Evolutionary conservation across 1,140 invertebrate species (phyloP).

Genomic region (Bombus terrestris): DNA sequence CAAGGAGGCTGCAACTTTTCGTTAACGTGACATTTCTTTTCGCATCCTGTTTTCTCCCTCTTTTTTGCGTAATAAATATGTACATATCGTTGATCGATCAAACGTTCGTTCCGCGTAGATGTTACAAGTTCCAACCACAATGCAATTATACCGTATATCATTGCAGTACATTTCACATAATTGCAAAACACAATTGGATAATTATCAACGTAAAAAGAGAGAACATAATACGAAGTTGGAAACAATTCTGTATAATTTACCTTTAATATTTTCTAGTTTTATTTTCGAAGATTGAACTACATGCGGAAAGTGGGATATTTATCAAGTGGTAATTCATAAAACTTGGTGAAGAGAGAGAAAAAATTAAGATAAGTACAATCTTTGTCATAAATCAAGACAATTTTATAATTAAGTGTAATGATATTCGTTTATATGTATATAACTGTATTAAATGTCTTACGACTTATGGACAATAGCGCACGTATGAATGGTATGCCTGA

Average conservation of each 20-base stretch:
- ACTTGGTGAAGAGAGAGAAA: too few species aligned
- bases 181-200: not conserved
- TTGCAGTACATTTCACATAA: not conserved
- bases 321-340: too few species aligned
- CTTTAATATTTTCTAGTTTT: not conserved
- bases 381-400: not conserved
- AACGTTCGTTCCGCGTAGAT: not conserved
- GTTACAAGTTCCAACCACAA: not conserved
- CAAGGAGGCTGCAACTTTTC: conserved; percentile 63
- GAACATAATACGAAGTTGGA: too few species aligned
- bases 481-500: not conserved
- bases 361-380: too few species aligned
- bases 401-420: not conserved
- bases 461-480: not conserved
- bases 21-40: conserved; percentile 50
- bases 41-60: not conserved
- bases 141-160: not conserved
- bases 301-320: too few species aligned
- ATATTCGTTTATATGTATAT: not conserved
- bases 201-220: not conserved
- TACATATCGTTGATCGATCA: conserved; percentile 43
- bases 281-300: too few species aligned
- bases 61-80: conserved; percentile 55
- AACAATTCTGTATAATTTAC: not conserved
- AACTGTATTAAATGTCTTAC: not conserved